A percentile compares a stretch with the other conserved stretches of the same genome.
These are phyloP conservation scores for Drosophila virilis DNA, from an alignment of 1,140 invertebrate genomes.

Conservation along the genomic window DNA sequence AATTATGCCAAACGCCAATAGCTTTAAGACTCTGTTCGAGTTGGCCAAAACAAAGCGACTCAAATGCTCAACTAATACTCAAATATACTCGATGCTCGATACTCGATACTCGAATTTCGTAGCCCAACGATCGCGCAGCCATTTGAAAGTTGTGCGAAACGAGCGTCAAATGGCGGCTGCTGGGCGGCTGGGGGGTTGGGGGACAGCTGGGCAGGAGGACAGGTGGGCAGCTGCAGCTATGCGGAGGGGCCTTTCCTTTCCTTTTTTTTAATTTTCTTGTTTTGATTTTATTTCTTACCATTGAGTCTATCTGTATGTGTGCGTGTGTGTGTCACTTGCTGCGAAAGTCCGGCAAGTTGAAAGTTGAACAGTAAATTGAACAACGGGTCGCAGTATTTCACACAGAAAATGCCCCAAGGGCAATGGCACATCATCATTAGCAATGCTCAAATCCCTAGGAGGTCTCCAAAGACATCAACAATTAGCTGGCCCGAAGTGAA, in stretches of 20 bases:
- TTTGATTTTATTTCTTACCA: conserved; percentile 27
- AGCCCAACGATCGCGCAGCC: conserved; percentile 37
- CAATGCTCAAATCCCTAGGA: conserved; percentile 49
- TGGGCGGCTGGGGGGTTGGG: neutral
- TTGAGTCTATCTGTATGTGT: conserved; percentile 3
- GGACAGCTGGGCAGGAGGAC: conserved; percentile 6
- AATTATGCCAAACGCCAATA: conserved; percentile 72
- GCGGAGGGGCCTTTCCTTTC: conserved; percentile 64
- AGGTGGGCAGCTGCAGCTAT: conserved; percentile 25
- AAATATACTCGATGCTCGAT: conserved; percentile 36
- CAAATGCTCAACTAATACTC: conserved; percentile 17
- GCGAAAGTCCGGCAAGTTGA: conserved; percentile 79
- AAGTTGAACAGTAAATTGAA: conserved; percentile 65
- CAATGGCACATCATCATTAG: conserved; percentile 62
- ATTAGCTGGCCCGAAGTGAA: conserved; percentile 47
- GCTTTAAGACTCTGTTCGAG: conserved; percentile 38
- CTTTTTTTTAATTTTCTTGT: conserved; percentile 32
- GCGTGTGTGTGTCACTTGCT: conserved; percentile 72
- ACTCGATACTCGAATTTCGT: conserved; percentile 17
- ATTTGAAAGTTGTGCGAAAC: conserved; percentile 78
- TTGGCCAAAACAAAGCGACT: conserved; percentile 20
- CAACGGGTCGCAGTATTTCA: conserved; percentile 54
- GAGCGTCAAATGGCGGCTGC: conserved; percentile 36
- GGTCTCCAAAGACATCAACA: conserved; percentile 30
- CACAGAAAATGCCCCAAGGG: conserved; percentile 36